Conservation (phyloP, 2,113 vertebrate genomes). For the Aramus guarauna region DNA sequence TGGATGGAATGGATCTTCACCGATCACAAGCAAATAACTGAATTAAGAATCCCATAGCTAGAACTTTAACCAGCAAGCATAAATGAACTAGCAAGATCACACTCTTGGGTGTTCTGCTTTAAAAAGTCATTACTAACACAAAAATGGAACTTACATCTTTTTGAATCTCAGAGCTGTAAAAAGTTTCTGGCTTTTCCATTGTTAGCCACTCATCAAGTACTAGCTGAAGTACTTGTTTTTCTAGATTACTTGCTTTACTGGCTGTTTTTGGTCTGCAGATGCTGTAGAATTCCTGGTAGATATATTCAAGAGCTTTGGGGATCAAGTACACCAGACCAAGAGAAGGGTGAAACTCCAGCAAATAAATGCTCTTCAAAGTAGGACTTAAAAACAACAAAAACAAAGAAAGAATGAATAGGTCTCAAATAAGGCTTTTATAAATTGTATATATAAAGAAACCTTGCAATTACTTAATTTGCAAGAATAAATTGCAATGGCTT, state of each 20-base stretch:
- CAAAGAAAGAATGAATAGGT: neutral
- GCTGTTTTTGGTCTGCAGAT: slow-evolving; percentile 33
- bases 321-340: slow-evolving; percentile 67
- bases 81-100: neutral
- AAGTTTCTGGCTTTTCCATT: slow-evolving; percentile 39
- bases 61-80: neutral
- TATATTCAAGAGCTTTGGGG: slow-evolving; percentile 51
- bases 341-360: slow-evolving; percentile 79
- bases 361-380: slow-evolving; percentile 66
- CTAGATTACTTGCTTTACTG: slow-evolving; percentile 42
- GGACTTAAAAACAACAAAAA: slow-evolving; percentile 51
- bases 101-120: neutral
- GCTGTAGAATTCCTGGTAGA: slow-evolving; percentile 67
- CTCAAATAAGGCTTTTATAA: neutral
- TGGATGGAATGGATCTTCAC: neutral
- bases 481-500: neutral
- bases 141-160: slow-evolving; percentile 58
- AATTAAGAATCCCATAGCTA: neutral
- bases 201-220: slow-evolving; percentile 64
- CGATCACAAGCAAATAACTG: neutral
- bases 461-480: neutral
- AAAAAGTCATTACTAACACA: neutral
- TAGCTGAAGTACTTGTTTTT: slow-evolving; percentile 61
- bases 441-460: neutral
- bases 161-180: slow-evolving; percentile 68